Base-by-base conservation (phyloP, 2,888 invertebrate genomes). In the Monochamus alternatus region DNA sequence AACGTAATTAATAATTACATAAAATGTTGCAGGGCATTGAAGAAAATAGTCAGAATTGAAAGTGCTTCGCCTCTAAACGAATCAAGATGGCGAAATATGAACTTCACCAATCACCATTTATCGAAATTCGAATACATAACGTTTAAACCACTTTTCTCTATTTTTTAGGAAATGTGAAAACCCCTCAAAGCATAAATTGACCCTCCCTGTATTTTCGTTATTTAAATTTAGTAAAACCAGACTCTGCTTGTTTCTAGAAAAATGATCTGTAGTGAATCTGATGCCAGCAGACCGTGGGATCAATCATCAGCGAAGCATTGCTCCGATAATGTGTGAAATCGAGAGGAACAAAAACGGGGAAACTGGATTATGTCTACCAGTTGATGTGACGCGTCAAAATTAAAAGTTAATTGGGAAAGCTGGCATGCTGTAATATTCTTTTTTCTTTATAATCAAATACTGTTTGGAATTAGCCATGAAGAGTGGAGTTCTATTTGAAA, bases 321-420 rank as follows among this genome's bases (percentile, higher is more conserved):
- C n/a, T 8, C 7, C 66, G 31, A 66, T 66, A 43, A 51, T 55
- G 32, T 31, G 32, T 52, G 52, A 66, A 22, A 51, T 51, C n/a
- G 66, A 55, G 31, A 5, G 52, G 66, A 66, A 51, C 32, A 44
- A 66, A 51, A 66, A 30, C 8, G 47, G 32, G 59, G 30, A 59
- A 59, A 31, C 59, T 22, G 30, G 31, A 44, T n/a, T 44, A 31
- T 31, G 47, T 12, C 52, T 32, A n/a, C 32, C 51, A 66, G 55
- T 52, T 66, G 31, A 55, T 32, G 66, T 32, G 7, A 66, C 30
- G 55, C 52, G 52, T 55, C 66, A 66, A 66, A 66, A 52, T 66
- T 51, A 55, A 52, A 66, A 30, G 52, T 31, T 66, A 66, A 66
- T 66, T 66, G n/a, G 14, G 66, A 22, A 65, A 65, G 47, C 31